phyloP scores from a whole-genome alignment of 1,140 invertebrate genomes.

The Atta colombica region DNA sequence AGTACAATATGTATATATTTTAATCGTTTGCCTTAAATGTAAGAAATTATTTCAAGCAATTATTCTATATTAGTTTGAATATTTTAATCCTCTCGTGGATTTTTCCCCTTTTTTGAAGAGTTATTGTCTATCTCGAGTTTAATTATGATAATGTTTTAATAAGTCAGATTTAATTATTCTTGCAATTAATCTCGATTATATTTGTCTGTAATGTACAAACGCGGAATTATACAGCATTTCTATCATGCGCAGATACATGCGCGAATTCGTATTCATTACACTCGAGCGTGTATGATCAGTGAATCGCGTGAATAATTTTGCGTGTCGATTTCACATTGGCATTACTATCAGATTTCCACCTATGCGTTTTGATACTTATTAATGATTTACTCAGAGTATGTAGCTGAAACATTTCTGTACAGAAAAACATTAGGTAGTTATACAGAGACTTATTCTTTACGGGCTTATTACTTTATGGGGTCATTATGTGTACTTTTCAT shows the following conservation, averaged over 20 bases:
- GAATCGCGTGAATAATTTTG: conserved; percentile 54
- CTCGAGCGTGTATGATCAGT: background rate
- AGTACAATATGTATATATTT: no score
- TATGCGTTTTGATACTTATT: conserved; percentile 36
- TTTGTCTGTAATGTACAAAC: conserved; percentile 15
- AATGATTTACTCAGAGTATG: conserved; percentile 43
- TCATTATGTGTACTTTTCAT: background rate
- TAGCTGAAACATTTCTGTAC: background rate
- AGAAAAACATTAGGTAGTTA: background rate
- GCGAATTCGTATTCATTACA: conserved; percentile 27
- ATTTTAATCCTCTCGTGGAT: background rate
- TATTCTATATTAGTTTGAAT: background rate
- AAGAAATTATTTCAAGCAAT: conserved; percentile 15
- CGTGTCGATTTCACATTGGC: conserved; percentile 32
- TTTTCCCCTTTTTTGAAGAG: background rate
- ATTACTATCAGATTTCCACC: conserved; percentile 31
- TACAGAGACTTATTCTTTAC: no score
- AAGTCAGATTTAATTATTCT: conserved; percentile 42
- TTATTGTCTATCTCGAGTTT: conserved; percentile 23
- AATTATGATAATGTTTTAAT: conserved; percentile 25
- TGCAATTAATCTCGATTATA: conserved; percentile 42
- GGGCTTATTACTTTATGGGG: background rate
- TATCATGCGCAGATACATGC: background rate
- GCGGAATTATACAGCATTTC: conserved; percentile 26
- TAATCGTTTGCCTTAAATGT: background rate